Base-by-base conservation (phyloP, 2,888 invertebrate genomes). In the Pediacus dermestoides region DNA sequence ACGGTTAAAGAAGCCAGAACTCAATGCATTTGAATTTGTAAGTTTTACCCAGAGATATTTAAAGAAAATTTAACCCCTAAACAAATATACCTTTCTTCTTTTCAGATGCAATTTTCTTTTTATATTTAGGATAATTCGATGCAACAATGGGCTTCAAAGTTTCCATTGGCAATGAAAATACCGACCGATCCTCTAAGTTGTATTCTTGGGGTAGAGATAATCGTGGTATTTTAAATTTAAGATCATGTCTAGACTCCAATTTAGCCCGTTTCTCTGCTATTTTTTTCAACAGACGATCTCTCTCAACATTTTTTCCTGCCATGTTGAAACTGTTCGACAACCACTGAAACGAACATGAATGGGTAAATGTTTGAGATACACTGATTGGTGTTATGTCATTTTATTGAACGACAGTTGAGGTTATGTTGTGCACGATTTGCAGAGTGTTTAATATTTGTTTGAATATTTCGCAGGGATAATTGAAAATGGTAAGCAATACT, bases 151-250 rank as follows among this genome's bases (percentile, higher is more conserved):
- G 67, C 42, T 57, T 63, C 15, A 68, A 45, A 9, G 83, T 66
- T 64, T 81, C 75, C 30, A 80, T 76, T 0, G 84, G 82, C 34
- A 85, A 61, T 2, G 79, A 75, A 65, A 81, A 80, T 37, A 81
- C 56, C 1, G 78, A 76, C 34, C 74, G 70, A 11, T 77, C 73
- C 43, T 74, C 65, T 41, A 76, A 71, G 62, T 76, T 74, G 49
- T 74, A 77, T 57, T 77, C 77, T 16, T 74, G 73, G 1, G 78
- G 78, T 64, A 78, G 65, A 35, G 70, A 61, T 34, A 75, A 62
- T 60, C 73, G 72, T 3, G 76, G 74, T 44, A 78, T 64, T 62
- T 76, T 77, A 1, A 78, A 74, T 30, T 75, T 63, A 46, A 74
- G 70, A 35, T 73, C 70, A 28, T 58, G 60, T 33, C 60, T 52